Evolutionary conservation across 2,888 invertebrate species (phyloP).

Genomic region (Zootermopsis nevadensis): DNA sequence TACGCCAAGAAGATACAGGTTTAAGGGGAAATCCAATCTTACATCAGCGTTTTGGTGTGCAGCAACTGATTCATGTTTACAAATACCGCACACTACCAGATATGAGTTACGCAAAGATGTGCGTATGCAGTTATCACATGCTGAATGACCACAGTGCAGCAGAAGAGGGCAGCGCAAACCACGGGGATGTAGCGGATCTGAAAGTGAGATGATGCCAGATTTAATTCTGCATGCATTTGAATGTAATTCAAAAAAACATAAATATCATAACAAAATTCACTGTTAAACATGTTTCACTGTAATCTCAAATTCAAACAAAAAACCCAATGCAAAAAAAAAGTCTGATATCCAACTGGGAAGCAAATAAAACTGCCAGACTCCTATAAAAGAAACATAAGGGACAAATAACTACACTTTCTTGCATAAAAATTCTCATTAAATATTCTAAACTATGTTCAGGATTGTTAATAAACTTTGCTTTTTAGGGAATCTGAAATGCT

Average conservation of each 20-base stretch:
- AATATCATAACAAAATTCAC: background rate
- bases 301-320: background rate
- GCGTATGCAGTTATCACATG: conserved; percentile 74
- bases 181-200: conserved; percentile 39
- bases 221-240: background rate
- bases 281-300: background rate
- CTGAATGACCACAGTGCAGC: conserved; percentile 74
- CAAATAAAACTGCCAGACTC: background rate
- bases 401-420: no score
- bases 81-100: conserved; percentile 67
- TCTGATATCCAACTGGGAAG: background rate
- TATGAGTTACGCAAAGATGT: conserved; percentile 65
- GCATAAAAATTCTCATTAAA: no score
- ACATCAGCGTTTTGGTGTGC: conserved; percentile 54
- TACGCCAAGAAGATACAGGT: conserved; percentile 60
- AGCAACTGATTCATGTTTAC: conserved; percentile 63
- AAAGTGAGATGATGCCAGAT: background rate
- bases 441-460: no score
- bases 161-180: conserved; percentile 68
- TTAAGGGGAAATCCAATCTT: conserved; percentile 59
- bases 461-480: no score
- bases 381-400: no score
- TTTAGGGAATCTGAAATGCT: no score
- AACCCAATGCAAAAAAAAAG: background rate
- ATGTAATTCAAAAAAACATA: background rate